Evolutionary conservation across 1,140 invertebrate species (phyloP), one percentile per base, ranked within the genome.

Genomic region (Liolophura sinensis): DNA sequence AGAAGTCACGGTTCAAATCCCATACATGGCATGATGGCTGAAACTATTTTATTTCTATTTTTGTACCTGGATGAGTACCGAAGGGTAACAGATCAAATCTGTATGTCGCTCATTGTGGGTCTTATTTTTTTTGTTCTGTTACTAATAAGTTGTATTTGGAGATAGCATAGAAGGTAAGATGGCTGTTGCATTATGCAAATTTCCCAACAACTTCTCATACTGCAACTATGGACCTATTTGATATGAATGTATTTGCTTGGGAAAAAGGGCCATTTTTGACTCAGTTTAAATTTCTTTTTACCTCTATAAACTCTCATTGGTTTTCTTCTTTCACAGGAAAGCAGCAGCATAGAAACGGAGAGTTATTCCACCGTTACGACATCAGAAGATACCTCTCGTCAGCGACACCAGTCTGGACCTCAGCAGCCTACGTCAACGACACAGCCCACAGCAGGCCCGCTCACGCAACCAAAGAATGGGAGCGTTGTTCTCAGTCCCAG

Each of bases 331-430:
- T 70, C 67, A 27, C 68, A 81, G 79, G 79, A 83, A 65, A 81
- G 78, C 58, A 83, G 78, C 31, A 81, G 78, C 65, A 66, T 73
- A 24, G 74, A 78, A 18, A 72, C 73, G 57, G 69, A 88, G 48
- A 82, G 55, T 4, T 66, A 62, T 83, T 61, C 88, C 89, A 78
- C 82, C 88, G n/a, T 75, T 84, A 14, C 84, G 84, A 76, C 86
- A 87, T 73, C 58, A 40, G 70, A 62, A 46, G 69, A 65, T 22
- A 64, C 58, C 18, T 73, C 78, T 40, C 65, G 76, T 24, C 76
- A 77, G 27, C 73, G 77, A 24, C 81, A 75, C 56, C 72, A 76
- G 68, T 76, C 75, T 51, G 78, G 76, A 46, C 75, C 75, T 40
- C 76, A 80, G 65, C 75, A 76, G 62, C 76, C 72, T 11, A 77